phyloP scores from a whole-genome alignment of 2,113 vertebrate genomes.

The Ariopsis seemanni region DNA sequence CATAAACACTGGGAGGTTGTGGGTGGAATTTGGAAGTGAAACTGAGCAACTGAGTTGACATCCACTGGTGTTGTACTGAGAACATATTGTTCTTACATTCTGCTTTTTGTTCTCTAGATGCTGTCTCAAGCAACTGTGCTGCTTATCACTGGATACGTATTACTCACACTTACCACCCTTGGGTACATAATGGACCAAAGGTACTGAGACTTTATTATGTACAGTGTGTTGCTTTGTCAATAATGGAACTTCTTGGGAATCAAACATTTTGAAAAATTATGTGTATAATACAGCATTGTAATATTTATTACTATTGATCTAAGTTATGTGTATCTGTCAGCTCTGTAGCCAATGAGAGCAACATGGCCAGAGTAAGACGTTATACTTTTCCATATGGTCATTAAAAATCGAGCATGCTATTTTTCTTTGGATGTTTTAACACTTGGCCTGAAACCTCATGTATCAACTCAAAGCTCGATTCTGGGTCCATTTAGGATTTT shows the following conservation, averaged over 20 bases:
- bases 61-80: background rate
- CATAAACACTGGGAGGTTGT: background rate
- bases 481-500: background rate
- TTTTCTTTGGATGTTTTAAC: background rate
- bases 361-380: background rate
- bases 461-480: background rate
- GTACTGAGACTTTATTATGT: constrained; percentile 59
- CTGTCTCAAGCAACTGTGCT: constrained; percentile 77
- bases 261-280: background rate
- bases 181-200: constrained; percentile 85
- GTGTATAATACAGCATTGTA: background rate
- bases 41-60: background rate
- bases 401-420: background rate
- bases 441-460: background rate
- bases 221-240: background rate
- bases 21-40: background rate
- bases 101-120: constrained; percentile 54
- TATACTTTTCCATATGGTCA: background rate
- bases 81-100: background rate
- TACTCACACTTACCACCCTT: constrained; percentile 83
- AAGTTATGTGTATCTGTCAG: background rate
- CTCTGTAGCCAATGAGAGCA: background rate
- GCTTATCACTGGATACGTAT: constrained; percentile 77
- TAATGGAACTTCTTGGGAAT: background rate
- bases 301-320: background rate